These are phyloP conservation scores for Petroica traversi DNA, from an alignment of 2,113 vertebrate genomes.

Conservation along the genomic window DNA sequence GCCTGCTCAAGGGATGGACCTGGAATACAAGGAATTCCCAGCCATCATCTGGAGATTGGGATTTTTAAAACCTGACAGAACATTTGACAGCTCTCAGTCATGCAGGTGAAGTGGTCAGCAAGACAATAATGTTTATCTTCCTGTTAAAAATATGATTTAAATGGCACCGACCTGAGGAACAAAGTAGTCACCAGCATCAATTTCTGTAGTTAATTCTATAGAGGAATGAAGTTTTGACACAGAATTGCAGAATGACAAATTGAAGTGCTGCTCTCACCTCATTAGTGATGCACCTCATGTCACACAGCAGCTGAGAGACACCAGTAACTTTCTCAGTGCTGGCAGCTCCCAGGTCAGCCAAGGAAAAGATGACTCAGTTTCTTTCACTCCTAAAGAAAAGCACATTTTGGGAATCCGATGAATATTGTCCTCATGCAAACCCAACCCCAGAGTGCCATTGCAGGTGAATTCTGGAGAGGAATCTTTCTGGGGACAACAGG, in stretches of 20 bases:
- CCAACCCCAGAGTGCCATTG: neutral
- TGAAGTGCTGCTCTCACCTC: neutral
- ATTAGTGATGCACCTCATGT: neutral
- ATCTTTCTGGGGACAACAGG: neutral
- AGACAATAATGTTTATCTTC: neutral
- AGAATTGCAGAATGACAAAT: neutral
- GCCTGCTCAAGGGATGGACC: neutral
- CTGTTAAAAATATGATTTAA: neutral
- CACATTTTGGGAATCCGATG: neutral
- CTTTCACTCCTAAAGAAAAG: neutral
- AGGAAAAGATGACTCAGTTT: neutral
- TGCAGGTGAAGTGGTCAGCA: neutral
- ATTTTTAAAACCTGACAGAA: neutral
- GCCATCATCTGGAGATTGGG: neutral
- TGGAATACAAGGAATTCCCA: neutral
- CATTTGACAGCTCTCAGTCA: neutral
- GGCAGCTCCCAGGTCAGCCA: neutral
- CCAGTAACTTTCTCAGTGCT: neutral
- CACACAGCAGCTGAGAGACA: neutral
- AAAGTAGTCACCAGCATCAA: neutral
- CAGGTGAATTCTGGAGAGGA: neutral
- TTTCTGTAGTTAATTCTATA: neutral
- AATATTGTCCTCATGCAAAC: neutral
- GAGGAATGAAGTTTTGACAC: neutral
- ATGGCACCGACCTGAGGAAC: neutral